phyloP scores from a whole-genome alignment of 2,797 vertebrate genomes.

The Acrocephalus scirpaceus region DNA sequence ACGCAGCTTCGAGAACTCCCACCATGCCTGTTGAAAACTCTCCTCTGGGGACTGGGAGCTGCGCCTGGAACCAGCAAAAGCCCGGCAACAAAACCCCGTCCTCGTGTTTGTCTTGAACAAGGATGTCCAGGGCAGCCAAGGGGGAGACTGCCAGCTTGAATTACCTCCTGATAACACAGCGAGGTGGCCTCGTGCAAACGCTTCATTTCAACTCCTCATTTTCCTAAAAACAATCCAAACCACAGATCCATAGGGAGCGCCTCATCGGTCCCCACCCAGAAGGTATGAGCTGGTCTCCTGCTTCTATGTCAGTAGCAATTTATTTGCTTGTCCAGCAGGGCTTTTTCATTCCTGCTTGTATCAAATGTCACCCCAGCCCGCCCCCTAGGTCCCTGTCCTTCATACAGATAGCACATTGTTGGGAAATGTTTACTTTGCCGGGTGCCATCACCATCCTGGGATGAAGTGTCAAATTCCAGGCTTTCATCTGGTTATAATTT shows the following conservation, averaged over 20 bases:
- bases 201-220: neutral
- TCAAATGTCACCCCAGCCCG: neutral
- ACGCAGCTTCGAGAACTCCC: neutral
- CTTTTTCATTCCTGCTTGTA: neutral
- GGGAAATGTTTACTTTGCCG: slow-evolving; percentile 34
- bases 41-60: neutral
- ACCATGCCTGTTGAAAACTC: neutral
- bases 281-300: neutral
- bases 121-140: neutral
- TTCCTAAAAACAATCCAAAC: neutral
- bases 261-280: neutral
- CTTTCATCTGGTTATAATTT: slow-evolving; percentile 78
- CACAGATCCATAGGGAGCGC: neutral
- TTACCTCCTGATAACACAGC: neutral
- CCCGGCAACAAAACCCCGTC: neutral
- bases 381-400: slow-evolving; percentile 30
- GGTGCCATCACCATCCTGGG: neutral
- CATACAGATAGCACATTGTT: neutral
- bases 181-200: accelerated
- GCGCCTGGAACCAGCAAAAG: neutral
- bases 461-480: slow-evolving; percentile 50
- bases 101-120: accelerated
- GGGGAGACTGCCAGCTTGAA: neutral
- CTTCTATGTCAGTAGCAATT: neutral
- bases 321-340: neutral